These are phyloP conservation scores for Agriopis marginaria DNA, from an alignment of 2,888 invertebrate genomes.

Conservation along the genomic window DNA sequence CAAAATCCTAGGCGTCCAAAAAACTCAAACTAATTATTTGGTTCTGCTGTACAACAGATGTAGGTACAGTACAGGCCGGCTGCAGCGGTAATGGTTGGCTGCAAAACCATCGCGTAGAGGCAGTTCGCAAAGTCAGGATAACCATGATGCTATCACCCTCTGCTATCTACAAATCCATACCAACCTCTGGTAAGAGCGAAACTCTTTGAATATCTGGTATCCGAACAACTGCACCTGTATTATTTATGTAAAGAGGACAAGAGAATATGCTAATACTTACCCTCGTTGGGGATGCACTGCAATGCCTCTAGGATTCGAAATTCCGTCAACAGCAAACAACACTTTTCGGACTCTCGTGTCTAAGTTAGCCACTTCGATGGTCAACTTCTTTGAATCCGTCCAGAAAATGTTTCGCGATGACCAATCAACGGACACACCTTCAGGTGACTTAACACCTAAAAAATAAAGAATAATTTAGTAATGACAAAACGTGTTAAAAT, in stretches of 20 bases:
- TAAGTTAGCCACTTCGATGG: constrained; percentile 95
- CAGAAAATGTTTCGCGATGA: constrained; percentile 97
- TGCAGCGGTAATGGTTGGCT: no score
- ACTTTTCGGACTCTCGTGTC: constrained; percentile 91
- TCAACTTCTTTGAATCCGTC: constrained; percentile 96
- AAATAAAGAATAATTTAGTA: constrained; percentile 49
- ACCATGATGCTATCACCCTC: no score
- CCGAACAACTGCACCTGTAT: background rate
- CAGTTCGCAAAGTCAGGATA: no score
- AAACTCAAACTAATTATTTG: background rate
- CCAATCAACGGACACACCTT: constrained; percentile 98
- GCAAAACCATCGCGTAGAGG: no score
- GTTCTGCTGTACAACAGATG: background rate
- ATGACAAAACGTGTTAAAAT: background rate
- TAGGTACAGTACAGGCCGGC: no score
- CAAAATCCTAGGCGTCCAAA: background rate
- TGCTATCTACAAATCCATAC: no score
- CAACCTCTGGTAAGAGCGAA: background rate
- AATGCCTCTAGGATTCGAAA: constrained; percentile 97
- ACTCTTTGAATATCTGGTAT: background rate
- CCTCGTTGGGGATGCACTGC: constrained; percentile 96
- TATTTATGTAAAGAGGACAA: background rate
- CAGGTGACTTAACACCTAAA: constrained; percentile 93
- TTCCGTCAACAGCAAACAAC: constrained; percentile 89
- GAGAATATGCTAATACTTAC: constrained; percentile 74